Conservation (phyloP, 2,797 vertebrate genomes). For the Diceros bicornis region DNA sequence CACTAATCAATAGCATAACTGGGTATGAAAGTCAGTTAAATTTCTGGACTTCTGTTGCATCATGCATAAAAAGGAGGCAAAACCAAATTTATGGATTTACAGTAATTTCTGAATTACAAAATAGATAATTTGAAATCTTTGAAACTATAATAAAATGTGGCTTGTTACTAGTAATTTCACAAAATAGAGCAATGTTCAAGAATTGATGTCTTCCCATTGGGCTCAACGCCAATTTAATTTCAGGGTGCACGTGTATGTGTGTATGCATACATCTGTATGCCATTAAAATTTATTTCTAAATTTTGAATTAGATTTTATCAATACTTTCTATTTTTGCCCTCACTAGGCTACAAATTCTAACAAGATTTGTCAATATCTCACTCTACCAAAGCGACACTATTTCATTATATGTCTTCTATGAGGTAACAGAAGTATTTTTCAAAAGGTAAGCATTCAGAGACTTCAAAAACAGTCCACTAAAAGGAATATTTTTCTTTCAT, state of each 20-base stretch:
- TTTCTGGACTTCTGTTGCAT: neutral
- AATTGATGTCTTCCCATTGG: neutral
- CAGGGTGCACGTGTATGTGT: neutral
- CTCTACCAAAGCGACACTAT: neutral
- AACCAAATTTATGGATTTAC: neutral
- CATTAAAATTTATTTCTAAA: conserved; percentile 22
- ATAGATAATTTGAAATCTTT: neutral
- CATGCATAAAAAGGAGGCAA: neutral
- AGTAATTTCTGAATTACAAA: neutral
- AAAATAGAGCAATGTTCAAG: neutral
- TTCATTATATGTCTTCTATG: neutral
- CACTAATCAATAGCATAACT: neutral
- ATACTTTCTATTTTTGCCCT: neutral
- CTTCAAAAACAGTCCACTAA: neutral
- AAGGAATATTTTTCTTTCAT: neutral
- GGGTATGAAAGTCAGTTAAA: neutral
- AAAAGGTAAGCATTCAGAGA: neutral
- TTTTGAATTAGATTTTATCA: neutral
- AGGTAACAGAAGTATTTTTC: neutral
- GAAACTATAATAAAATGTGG: neutral
- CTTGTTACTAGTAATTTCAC: neutral
- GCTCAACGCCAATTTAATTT: neutral
- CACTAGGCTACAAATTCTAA: neutral
- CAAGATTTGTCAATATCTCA: neutral
- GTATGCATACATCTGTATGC: neutral